Evolutionary conservation across 2,888 invertebrate genomes (phyloP).

Genomic region (Anoplius nigerrimus): DNA sequence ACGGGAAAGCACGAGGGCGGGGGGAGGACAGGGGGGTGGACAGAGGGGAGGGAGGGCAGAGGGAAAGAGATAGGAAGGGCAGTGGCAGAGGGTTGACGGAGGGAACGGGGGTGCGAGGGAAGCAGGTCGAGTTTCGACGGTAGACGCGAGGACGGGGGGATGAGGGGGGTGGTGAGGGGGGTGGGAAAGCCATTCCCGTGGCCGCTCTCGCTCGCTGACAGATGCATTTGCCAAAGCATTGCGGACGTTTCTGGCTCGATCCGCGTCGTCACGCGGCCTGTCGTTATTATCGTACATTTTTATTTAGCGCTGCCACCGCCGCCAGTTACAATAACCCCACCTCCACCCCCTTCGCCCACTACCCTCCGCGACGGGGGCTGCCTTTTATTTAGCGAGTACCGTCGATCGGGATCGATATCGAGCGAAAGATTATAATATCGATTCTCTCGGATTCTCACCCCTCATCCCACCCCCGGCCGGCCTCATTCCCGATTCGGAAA

Average conservation of each 20-base stretch:
- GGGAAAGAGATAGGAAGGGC: conserved; percentile 6
- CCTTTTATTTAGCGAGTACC: too few species aligned
- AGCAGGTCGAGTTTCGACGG: conserved; percentile 1
- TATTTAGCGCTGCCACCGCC: conserved; percentile 47
- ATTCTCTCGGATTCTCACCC: too few species aligned
- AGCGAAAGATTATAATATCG: too few species aligned
- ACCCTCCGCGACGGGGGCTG: too few species aligned
- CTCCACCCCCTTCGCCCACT: too few species aligned
- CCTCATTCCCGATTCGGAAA: too few species aligned
- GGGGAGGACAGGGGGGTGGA: conserved; percentile 42
- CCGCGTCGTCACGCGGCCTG: conserved; percentile 55
- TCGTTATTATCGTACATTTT: conserved; percentile 60
- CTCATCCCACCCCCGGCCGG: too few species aligned
- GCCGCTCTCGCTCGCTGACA: conserved; percentile 64
- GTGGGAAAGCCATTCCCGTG: conserved; percentile 62
- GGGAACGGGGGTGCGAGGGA: conserved; percentile 16
- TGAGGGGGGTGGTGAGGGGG: conserved; percentile 30
- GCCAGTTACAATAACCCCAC: not conserved
- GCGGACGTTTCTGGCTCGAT: conserved; percentile 57
- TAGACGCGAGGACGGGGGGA: conserved; percentile 11
- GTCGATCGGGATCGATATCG: too few species aligned
- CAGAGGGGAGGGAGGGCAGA: conserved; percentile 26
- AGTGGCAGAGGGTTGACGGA: conserved; percentile 17
- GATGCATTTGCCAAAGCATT: conserved; percentile 66
- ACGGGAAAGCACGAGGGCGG: conserved; percentile 44